phyloP scores from a whole-genome alignment of 2,888 invertebrate genomes.

The Lepeophtheirus nordmannii region DNA sequence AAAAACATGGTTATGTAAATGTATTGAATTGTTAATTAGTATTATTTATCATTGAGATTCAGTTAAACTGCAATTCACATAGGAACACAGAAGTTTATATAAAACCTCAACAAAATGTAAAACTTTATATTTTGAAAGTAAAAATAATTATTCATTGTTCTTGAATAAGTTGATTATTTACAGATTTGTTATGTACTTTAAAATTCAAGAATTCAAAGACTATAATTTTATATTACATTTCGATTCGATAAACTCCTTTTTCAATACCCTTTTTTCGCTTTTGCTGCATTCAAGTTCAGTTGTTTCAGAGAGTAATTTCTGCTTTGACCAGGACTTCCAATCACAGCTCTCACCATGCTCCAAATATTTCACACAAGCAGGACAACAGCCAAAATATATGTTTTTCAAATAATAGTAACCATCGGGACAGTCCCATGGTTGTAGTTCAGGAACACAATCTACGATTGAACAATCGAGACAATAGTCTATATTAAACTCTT shows the following conservation, averaged over 20 bases:
- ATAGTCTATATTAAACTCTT: neutral
- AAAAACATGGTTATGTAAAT: too few species aligned
- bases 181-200: too few species aligned
- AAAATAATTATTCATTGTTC: too few species aligned
- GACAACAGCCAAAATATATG: conserved; percentile 5
- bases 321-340: neutral
- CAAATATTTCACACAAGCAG: conserved; percentile 8
- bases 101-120: too few species aligned
- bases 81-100: too few species aligned
- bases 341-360: neutral
- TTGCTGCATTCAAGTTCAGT: conserved; percentile 5
- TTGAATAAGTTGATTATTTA: too few species aligned
- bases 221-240: neutral
- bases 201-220: too few species aligned
- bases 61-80: too few species aligned
- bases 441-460: conserved; percentile 10
- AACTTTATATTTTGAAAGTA: too few species aligned
- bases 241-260: neutral
- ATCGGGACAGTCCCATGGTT: neutral
- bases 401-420: conserved; percentile 1
- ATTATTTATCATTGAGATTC: neutral
- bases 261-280: neutral
- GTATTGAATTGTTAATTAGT: neutral
- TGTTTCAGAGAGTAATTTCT: neutral
- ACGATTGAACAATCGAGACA: conserved; percentile 6